These are phyloP conservation scores for Chlorops oryzae DNA, from an alignment of 1,140 invertebrate genomes.

Conservation along the genomic window DNA sequence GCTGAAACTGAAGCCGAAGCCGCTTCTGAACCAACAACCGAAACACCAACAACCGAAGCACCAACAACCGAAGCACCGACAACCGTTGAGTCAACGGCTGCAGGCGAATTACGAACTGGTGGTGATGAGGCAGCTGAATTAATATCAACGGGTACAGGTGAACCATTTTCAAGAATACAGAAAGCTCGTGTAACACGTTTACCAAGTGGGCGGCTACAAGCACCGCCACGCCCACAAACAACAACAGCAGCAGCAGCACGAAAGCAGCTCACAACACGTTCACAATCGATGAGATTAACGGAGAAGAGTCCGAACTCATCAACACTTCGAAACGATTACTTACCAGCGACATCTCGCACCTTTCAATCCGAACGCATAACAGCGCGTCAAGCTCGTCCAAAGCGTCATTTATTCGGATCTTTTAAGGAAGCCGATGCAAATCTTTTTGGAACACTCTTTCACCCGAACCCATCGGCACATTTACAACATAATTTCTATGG, in stretches of 20 bases:
- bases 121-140: conserved; percentile 37
- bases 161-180: conserved; percentile 36
- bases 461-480: conserved; percentile 25
- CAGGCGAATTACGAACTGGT: too few relatives aligned
- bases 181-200: conserved; percentile 32
- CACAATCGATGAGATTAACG: too few relatives aligned
- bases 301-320: too few relatives aligned
- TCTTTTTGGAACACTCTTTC: conserved; percentile 37
- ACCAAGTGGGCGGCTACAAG: conserved; percentile 36
- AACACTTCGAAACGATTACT: too few relatives aligned
- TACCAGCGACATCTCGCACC: conserved; percentile 6
- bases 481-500: conserved; percentile 20
- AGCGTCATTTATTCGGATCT: conserved; percentile 30
- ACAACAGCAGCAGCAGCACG: conserved; percentile 1
- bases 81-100: neutral
- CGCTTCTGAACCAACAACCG: conserved; percentile 10
- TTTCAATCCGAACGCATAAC: neutral
- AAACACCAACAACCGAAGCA: conserved; percentile 4
- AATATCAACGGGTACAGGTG: conserved; percentile 35
- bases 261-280: too few relatives aligned
- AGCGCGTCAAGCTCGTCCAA: conserved; percentile 27
- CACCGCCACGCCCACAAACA: conserved; percentile 22
- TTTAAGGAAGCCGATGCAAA: conserved; percentile 38
- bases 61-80: conserved; percentile 7
- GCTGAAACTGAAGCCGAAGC: conserved; percentile 10